Conservation (phyloP, 2,113 vertebrate genomes). For the Cichladusa arquata region DNA sequence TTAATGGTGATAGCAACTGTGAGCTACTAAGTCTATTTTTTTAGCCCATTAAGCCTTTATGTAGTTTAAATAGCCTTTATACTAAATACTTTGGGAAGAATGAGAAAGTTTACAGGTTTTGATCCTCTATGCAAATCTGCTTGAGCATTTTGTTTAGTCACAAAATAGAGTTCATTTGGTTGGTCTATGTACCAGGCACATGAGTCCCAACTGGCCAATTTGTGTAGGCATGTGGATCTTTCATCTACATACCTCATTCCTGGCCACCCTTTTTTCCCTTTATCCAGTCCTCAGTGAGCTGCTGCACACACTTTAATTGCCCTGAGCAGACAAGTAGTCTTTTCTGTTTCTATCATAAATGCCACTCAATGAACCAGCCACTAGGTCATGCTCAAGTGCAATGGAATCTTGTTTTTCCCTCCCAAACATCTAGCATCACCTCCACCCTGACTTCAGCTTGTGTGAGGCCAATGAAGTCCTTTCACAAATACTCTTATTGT, state of each 20-base stretch:
- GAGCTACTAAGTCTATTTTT: not conserved
- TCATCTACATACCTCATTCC: not conserved
- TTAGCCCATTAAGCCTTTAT: constrained; percentile 28
- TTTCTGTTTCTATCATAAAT: constrained; percentile 65
- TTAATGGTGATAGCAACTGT: not conserved
- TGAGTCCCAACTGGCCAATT: not conserved
- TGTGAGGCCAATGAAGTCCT: not conserved
- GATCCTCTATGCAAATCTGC: constrained; percentile 14
- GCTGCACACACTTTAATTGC: constrained; percentile 8
- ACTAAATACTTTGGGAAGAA: constrained; percentile 18
- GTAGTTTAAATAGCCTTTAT: constrained; percentile 39
- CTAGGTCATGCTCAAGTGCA: constrained; percentile 82
- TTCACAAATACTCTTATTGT: not conserved
- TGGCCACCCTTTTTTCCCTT: not conserved
- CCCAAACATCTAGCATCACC: constrained; percentile 43
- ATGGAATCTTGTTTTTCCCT: constrained; percentile 53
- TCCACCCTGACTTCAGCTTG: not conserved
- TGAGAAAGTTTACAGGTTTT: constrained; percentile 46
- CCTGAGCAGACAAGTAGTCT: constrained; percentile 35
- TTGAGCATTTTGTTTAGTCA: constrained; percentile 52
- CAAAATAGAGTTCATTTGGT: constrained; percentile 23
- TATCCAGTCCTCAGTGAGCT: not conserved
- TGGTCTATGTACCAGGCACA: not conserved
- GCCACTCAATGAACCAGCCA: constrained; percentile 73
- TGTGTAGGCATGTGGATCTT: not conserved